These are phyloP conservation scores for Dasyurus viverrinus DNA, from an alignment of 2,113 vertebrate genomes.

Conservation along the genomic window DNA sequence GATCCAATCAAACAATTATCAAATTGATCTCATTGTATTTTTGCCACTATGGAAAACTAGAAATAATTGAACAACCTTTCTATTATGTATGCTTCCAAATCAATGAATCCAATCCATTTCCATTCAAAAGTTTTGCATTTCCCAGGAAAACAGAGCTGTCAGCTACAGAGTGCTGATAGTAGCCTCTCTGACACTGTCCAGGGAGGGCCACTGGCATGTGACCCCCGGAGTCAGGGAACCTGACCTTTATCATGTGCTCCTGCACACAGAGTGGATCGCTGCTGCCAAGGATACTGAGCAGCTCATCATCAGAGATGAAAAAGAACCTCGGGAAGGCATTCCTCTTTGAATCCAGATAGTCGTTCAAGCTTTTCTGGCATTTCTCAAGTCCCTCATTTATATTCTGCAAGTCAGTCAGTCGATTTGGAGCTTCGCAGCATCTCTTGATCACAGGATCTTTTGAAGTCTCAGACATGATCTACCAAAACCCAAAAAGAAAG, in stretches of 20 bases:
- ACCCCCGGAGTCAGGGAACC: background rate
- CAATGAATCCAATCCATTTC: background rate
- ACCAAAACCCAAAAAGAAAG: background rate
- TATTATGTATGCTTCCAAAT: background rate
- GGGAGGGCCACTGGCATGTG: background rate
- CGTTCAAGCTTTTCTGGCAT: constrained; percentile 96
- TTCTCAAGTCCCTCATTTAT: constrained; percentile 92
- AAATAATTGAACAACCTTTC: background rate
- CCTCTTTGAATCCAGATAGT: constrained; percentile 95
- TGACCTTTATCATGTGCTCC: constrained; percentile 98
- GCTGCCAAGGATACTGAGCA: constrained; percentile 97
- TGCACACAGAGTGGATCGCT: constrained; percentile 93
- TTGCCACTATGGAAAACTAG: background rate
- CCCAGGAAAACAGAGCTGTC: background rate
- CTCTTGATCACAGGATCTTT: constrained; percentile 90
- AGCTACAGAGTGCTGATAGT: rapidly evolving
- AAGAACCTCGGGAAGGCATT: constrained; percentile 97
- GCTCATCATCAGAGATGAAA: constrained; percentile 97
- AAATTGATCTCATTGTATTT: background rate
- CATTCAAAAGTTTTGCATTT: background rate
- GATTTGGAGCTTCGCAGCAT: constrained; percentile 90
- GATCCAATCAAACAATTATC: background rate
- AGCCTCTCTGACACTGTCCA: rapidly evolving
- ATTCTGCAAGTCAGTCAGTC: constrained; percentile 88
- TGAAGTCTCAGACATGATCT: constrained; percentile 94